phyloP scores from a whole-genome alignment of 2,113 vertebrate species.

The Irena cyanogastra region DNA sequence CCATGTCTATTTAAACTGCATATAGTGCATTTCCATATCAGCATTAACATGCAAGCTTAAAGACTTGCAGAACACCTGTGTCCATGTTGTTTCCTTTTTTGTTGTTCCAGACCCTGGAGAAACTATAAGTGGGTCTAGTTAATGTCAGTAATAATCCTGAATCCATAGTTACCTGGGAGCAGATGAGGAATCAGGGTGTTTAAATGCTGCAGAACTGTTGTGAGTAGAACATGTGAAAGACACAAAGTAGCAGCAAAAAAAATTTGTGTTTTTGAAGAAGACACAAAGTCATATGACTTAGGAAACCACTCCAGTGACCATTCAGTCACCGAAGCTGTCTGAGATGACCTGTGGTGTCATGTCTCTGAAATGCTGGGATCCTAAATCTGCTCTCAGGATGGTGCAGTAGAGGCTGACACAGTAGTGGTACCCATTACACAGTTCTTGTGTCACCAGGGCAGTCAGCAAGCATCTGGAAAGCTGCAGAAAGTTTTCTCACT shows the following conservation, averaged over 20 bases:
- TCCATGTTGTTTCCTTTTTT: background rate
- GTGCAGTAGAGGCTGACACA: background rate
- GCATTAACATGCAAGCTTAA: background rate
- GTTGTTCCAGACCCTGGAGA: background rate
- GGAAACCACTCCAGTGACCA: background rate
- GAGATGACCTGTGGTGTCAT: background rate
- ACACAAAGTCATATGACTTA: background rate
- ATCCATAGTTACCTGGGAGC: background rate
- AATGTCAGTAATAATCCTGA: background rate
- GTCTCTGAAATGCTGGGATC: background rate
- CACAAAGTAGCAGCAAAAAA: no score
- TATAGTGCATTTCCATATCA: background rate
- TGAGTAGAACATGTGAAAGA: background rate
- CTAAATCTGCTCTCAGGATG: background rate
- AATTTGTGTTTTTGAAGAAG: no score
- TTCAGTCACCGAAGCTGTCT: background rate
- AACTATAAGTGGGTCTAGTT: background rate
- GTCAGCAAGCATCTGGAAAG: background rate
- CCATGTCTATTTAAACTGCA: background rate
- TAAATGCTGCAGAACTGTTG: background rate
- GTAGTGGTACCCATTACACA: accelerated
- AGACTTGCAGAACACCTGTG: background rate
- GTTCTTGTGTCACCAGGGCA: background rate
- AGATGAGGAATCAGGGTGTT: background rate
- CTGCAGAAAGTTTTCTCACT: background rate